A percentile compares a stretch with the other conserved stretches of the same genome.
These are phyloP conservation scores for Mya arenaria DNA, from an alignment of 1,140 invertebrate genomes.

Conservation along the genomic window DNA sequence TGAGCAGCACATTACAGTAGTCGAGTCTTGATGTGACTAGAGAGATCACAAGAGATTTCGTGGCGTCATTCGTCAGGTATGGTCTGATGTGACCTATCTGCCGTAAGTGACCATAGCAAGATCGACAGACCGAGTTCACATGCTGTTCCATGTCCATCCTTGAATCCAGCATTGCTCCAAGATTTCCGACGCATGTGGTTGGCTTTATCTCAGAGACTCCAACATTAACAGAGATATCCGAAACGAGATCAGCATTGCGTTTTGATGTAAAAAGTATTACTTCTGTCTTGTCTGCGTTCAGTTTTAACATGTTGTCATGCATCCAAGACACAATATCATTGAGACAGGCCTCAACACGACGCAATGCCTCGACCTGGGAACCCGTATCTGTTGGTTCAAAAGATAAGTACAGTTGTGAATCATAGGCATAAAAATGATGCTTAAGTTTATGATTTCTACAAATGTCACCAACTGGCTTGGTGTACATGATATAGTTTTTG, in stretches of 20 bases:
- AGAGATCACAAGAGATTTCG: conserved; percentile 42
- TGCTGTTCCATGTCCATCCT: conserved; percentile 40
- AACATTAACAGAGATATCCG: conserved; percentile 16
- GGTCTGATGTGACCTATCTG: conserved; percentile 41
- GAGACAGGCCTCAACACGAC: conserved; percentile 22
- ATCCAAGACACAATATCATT: conserved; percentile 24
- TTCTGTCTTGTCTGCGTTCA: conserved; percentile 38
- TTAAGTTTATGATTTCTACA: conserved; percentile 33
- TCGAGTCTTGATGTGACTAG: conserved; percentile 47
- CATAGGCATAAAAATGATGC: conserved; percentile 38
- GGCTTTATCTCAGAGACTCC: conserved; percentile 21
- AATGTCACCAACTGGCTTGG: conserved; percentile 33
- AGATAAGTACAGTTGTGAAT: conserved; percentile 23
- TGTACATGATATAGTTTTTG: conserved; percentile 21
- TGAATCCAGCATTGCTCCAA: conserved; percentile 27
- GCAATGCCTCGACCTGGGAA: conserved; percentile 1
- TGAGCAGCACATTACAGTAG: too few relatives aligned
- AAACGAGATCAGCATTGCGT: conserved; percentile 15
- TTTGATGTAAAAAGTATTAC: conserved; percentile 35
- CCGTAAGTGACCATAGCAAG: conserved; percentile 26
- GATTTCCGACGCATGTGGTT: conserved; percentile 24
- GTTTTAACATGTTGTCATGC: conserved; percentile 42
- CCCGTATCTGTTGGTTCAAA: conserved; percentile 29
- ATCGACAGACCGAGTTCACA: conserved; percentile 30
- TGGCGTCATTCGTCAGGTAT: conserved; percentile 26